Conservation (phyloP, 1,140 invertebrate genomes). For the Oreohelix idahoensis region DNA sequence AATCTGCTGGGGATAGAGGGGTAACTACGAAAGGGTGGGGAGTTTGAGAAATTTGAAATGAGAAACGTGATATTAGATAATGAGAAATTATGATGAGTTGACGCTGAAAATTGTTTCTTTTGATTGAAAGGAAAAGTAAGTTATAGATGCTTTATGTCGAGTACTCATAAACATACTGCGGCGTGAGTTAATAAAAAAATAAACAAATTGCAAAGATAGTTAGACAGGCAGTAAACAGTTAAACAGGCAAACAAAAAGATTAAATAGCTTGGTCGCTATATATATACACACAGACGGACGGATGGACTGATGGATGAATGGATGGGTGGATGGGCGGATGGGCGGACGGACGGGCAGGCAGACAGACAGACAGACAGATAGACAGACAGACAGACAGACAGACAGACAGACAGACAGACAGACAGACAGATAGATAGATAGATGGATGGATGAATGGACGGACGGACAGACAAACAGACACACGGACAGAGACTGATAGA, state of each 20-base stretch:
- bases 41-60: not conserved
- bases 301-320: too few relatives aligned
- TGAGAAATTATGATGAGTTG: not conserved
- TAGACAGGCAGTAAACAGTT: too few relatives aligned
- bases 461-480: not conserved
- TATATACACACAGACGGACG: too few relatives aligned
- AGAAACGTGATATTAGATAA: not conserved
- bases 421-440: conserved; percentile 1
- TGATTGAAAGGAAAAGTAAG: too few relatives aligned
- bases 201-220: too few relatives aligned
- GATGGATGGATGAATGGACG: not conserved
- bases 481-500: not conserved
- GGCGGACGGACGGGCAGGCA: not conserved
- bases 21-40: not conserved
- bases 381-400: conserved; percentile 19
- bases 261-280: too few relatives aligned
- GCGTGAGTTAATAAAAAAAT: too few relatives aligned
- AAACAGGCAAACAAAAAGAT: too few relatives aligned
- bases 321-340: not conserved
- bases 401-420: conserved; percentile 4
- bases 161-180: too few relatives aligned
- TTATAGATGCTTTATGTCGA: too few relatives aligned
- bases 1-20: not conserved
- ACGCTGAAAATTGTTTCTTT: too few relatives aligned
- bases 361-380: conserved; percentile 1